Evolutionary conservation across 2,113 vertebrate species (phyloP), one percentile per base, ranked within the genome.

Genomic region (Protobothrops mucrosquamatus): DNA sequence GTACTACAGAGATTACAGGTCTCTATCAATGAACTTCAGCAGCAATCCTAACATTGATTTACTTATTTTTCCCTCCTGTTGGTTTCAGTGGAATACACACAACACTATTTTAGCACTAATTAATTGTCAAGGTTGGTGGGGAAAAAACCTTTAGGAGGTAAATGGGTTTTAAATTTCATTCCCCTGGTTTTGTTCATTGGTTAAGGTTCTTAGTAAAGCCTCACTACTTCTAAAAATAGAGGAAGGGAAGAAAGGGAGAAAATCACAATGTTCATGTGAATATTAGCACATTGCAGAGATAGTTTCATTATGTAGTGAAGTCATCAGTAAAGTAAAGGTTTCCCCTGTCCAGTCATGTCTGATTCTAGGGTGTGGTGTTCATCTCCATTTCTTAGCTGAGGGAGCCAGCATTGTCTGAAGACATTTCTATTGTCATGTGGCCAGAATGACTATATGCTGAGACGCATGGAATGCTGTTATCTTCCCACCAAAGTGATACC

Each of bases 51-150:
- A 61, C 51, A 39, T 92, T 11, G 15, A 74, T 74, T 85, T 92
- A 57, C 39, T 46, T 20, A 11, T 39, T 54, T 87, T 56, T 92
- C 22, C 6, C 12, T 26, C 34, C 61, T 54, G 56, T 89, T 46
- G 74, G 59, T 52, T 88, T 92, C 59, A 88, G 23, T 43, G 61
- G 64, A 81, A 64, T 87, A 29, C 55, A 81, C 64, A 85, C 52
- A 85, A 92, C 88, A 22, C 39, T n/a, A 23, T 89, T 74, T 81
- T 64, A 89, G 52, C 1, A n/a, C 46, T 88, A 92, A 92, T 93
- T 93, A 86, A 90, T 89, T 89, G 89, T 90, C 64, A 93, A 93
- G 92, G n/a, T 20, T n/a, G 61, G 34, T 43, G 56, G 61, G 11
- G 26, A 7, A 29, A 61, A 34, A 64, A 87, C 46, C 15, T 86